phyloP scores from a whole-genome alignment of 2,797 vertebrate genomes.

The Gobio occitaniae region DNA sequence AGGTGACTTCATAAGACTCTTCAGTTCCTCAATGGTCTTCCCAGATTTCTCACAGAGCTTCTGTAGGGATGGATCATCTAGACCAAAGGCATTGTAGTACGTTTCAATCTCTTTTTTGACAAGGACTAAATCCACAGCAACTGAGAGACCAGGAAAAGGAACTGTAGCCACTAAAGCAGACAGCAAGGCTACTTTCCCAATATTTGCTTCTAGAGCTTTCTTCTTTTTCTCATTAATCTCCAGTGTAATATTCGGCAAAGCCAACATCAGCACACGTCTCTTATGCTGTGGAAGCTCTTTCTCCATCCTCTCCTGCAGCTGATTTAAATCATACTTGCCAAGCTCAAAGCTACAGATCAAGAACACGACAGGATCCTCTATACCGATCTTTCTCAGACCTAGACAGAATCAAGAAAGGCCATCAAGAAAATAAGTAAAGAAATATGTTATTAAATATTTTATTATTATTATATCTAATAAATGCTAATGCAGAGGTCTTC shows the following conservation, averaged over 20 bases:
- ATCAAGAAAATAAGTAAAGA: not conserved
- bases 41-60: constrained; percentile 70
- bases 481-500: too few species aligned
- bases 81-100: constrained; percentile 73
- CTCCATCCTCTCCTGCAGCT: constrained; percentile 72
- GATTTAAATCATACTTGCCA: constrained; percentile 69
- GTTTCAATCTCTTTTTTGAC: constrained; percentile 65
- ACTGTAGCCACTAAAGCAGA: constrained; percentile 51
- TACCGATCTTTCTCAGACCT: constrained; percentile 31
- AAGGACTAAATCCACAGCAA: constrained; percentile 26
- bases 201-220: constrained; percentile 44
- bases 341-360: constrained; percentile 72
- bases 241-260: constrained; percentile 60
- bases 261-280: constrained; percentile 58
- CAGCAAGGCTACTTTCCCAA: constrained; percentile 49
- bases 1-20: constrained; percentile 40
- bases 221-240: constrained; percentile 59
- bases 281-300: constrained; percentile 74
- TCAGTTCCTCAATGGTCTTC: constrained; percentile 70
- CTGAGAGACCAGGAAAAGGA: constrained; percentile 68
- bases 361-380: constrained; percentile 70
- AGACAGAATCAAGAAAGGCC: not conserved
- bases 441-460: not conserved
- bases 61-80: constrained; percentile 72
- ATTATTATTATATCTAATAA: not conserved